Conservation (phyloP, 2,113 vertebrate genomes). For the Leucosticte australis region DNA sequence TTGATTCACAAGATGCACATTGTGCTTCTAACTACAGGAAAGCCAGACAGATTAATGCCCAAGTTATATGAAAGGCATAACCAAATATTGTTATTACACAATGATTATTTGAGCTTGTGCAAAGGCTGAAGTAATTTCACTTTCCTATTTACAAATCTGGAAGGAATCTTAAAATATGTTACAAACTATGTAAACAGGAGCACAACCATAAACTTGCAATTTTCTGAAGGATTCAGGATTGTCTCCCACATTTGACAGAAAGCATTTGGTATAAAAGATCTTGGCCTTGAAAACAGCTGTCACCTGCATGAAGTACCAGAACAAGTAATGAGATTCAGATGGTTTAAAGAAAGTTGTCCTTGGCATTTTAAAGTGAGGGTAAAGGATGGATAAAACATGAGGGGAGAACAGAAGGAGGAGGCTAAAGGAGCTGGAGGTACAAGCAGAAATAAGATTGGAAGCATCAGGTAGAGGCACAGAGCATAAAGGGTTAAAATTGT, state of each 20-base stretch:
- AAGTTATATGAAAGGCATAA: not conserved
- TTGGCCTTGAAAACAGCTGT: slow-evolving; percentile 19
- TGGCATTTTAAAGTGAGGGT: not conserved
- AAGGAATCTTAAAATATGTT: not conserved
- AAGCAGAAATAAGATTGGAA: not conserved
- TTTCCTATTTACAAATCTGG: slow-evolving; percentile 17
- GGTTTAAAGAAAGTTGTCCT: not conserved
- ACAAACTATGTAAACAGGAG: slow-evolving; percentile 6
- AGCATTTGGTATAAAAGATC: not conserved
- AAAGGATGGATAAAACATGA: not conserved
- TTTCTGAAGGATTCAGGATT: not conserved
- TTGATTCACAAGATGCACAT: not conserved
- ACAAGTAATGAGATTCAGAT: not conserved
- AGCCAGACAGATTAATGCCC: not conserved
- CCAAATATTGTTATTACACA: not conserved
- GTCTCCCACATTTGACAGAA: not conserved
- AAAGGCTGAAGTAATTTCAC: slow-evolving; percentile 2
- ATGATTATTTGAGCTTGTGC: not conserved
- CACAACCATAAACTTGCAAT: not conserved
- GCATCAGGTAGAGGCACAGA: not conserved
- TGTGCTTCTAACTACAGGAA: not conserved
- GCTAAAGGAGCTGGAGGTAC: not conserved
- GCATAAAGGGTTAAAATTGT: not conserved
- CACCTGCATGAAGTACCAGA: not conserved
- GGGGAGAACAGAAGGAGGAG: not conserved